These are phyloP conservation scores for Polia nebulosa DNA, from an alignment of 2,888 invertebrate genomes.

Conservation along the genomic window DNA sequence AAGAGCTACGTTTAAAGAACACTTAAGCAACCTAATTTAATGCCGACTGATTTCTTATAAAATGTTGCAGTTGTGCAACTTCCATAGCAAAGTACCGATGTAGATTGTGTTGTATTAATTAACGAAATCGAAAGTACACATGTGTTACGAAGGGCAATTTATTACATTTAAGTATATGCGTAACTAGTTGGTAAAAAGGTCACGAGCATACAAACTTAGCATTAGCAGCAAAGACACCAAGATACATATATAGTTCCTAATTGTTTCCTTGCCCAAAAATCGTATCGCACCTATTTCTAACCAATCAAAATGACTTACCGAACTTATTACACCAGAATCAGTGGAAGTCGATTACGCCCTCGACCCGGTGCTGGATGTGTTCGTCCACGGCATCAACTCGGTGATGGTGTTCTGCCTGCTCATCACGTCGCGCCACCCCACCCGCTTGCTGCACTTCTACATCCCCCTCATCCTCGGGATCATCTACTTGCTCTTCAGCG, in stretches of 20 bases:
- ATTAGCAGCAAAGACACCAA: neutral
- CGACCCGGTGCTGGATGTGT: slow-evolving; percentile 77
- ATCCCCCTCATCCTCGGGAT: slow-evolving; percentile 92
- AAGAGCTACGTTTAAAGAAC: neutral
- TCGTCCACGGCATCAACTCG: slow-evolving; percentile 92
- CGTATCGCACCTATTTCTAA: neutral
- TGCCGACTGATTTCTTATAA: slow-evolving; percentile 13
- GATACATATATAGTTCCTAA: neutral
- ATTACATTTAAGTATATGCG: neutral
- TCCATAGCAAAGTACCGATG: slow-evolving; percentile 7
- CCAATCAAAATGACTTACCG: neutral
- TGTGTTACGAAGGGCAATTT: neutral
- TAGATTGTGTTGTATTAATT: slow-evolving; percentile 13
- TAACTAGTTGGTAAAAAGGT: slow-evolving; percentile 7
- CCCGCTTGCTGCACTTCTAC: slow-evolving; percentile 90
- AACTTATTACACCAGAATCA: slow-evolving; percentile 29
- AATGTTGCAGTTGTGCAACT: slow-evolving; percentile 27
- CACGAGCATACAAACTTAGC: neutral
- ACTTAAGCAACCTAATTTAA: slow-evolving; percentile 16
- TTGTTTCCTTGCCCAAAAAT: neutral
- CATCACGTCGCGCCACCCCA: slow-evolving; percentile 93
- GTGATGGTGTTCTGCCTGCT: slow-evolving; percentile 94
- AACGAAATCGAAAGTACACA: neutral
- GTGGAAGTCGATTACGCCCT: slow-evolving; percentile 73
- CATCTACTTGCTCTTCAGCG: slow-evolving; percentile 93